Base-by-base conservation (phyloP, 2,888 invertebrate genomes). In the Bombyx huttoni region DNA sequence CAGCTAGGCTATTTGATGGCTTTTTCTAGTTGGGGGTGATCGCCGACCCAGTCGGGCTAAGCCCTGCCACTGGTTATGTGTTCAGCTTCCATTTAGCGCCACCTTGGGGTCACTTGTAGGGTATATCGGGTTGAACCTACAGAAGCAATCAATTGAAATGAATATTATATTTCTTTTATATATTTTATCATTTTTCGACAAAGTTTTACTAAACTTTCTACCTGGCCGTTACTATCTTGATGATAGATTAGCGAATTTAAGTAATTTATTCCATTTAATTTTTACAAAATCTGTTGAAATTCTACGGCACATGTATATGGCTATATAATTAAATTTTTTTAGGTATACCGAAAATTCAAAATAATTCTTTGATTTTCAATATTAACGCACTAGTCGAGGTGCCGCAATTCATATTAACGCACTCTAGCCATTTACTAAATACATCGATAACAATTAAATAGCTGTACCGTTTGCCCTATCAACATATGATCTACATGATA, bases 101-200 rank as follows among this genome's bases (percentile, higher is more conserved):
- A n/a, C n/a, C n/a, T n/a, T n/a, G n/a, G n/a, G n/a, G n/a, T n/a
- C n/a, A n/a, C n/a, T n/a, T n/a, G n/a, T n/a, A n/a, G n/a, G n/a
- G n/a, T n/a, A n/a, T n/a, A n/a, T n/a, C n/a, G n/a, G n/a, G n/a
- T n/a, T n/a, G n/a, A n/a, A n/a, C 24, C 3, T 24, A 3, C 1
- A 24, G 1, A 24, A 24, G 24, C 24, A 1, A 3, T 24, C 2
- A 3, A 24, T 24, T 24, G 24, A 24, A 24, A 24, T 24, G 1
- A 24, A 3, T 24, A 24, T 24, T 24, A 24, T 24, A 24, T 24
- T 24, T 24, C 1, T 24, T 24, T 0, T 8, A 58, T 47, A 52
- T 52, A 55, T 52, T 56, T 53, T 24, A 58, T 35, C 55, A 60
- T 62, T 50, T 58, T 58, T 54, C 60, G 59, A 49, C 58, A 58